Evolutionary conservation across 2,888 invertebrate species (phyloP).

Genomic region (Anticlea derivata): DNA sequence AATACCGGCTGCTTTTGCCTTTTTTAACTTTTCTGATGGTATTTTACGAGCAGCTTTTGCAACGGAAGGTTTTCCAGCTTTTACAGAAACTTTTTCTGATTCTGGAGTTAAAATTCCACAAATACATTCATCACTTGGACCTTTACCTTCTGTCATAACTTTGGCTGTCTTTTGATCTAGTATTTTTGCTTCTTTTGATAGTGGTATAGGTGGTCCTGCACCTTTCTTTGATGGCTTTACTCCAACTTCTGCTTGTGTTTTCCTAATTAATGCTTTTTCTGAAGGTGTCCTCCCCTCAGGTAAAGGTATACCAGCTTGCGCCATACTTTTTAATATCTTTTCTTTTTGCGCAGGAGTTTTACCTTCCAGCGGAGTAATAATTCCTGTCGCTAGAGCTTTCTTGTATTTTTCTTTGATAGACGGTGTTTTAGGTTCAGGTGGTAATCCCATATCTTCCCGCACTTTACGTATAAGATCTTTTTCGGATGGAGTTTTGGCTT

Average conservation of each 20-base stretch:
- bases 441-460: slow-evolving; percentile 24
- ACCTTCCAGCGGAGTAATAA: slow-evolving; percentile 46
- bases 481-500: slow-evolving; percentile 36
- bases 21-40: slow-evolving; percentile 30
- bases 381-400: slow-evolving; percentile 37
- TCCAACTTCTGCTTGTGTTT: slow-evolving; percentile 6
- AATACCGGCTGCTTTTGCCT: slow-evolving; percentile 41
- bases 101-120: slow-evolving; percentile 44
- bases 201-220: slow-evolving; percentile 37
- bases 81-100: slow-evolving; percentile 35
- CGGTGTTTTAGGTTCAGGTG: slow-evolving; percentile 40
- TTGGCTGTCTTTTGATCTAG: slow-evolving; percentile 39
- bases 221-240: slow-evolving; percentile 27
- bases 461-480: slow-evolving; percentile 30
- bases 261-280: slow-evolving; percentile 30
- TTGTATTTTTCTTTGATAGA: slow-evolving; percentile 43
- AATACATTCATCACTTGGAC: slow-evolving; percentile 51
- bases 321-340: slow-evolving; percentile 38
- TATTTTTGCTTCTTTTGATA: slow-evolving; percentile 32
- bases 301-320: slow-evolving; percentile 40
- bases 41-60: slow-evolving; percentile 38
- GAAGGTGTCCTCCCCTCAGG: slow-evolving; percentile 45
- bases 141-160: slow-evolving; percentile 45
- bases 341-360: slow-evolving; percentile 42
- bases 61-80: slow-evolving; percentile 24